Evolutionary conservation across 2,888 invertebrate species (phyloP).

Genomic region (Lasioglossum morio): DNA sequence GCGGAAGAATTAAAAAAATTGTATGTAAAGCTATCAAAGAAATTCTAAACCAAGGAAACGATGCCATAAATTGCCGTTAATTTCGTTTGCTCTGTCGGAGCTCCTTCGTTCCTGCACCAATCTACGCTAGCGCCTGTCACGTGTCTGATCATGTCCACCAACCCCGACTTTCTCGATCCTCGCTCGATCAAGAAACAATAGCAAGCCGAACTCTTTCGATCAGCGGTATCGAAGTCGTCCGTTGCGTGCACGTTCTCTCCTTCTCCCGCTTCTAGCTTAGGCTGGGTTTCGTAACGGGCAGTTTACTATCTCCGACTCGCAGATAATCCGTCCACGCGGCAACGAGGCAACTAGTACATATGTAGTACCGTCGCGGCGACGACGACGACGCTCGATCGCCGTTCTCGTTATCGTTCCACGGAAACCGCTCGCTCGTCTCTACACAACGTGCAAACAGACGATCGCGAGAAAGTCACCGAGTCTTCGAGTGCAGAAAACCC

Average conservation of each 20-base stretch:
- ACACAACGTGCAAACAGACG: neutral
- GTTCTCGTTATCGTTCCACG: neutral
- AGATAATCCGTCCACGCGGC: constrained; percentile 40
- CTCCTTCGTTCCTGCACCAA: neutral
- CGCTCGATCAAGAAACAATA: neutral
- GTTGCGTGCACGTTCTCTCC: neutral
- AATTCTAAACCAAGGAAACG: neutral
- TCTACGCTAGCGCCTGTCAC: neutral
- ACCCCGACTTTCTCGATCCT: too few relatives aligned
- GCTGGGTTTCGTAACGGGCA: constrained; percentile 34
- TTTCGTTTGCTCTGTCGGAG: too few relatives aligned
- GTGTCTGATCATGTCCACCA: neutral
- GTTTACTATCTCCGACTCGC: constrained; percentile 25
- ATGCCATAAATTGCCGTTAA: too few relatives aligned
- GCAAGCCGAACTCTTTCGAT: neutral
- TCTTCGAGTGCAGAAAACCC: neutral
- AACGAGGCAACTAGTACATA: neutral
- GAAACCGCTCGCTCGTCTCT: neutral
- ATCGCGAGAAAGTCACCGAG: neutral
- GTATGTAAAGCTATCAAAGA: too few relatives aligned
- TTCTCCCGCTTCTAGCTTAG: constrained; percentile 7
- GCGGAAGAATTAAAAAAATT: too few relatives aligned
- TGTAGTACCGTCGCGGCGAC: neutral
- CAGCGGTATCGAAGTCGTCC: constrained; percentile 16
- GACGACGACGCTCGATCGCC: neutral